Evolutionary conservation across 2,797 vertebrate species (phyloP).

Genomic region (Hylomyscus alleni): DNA sequence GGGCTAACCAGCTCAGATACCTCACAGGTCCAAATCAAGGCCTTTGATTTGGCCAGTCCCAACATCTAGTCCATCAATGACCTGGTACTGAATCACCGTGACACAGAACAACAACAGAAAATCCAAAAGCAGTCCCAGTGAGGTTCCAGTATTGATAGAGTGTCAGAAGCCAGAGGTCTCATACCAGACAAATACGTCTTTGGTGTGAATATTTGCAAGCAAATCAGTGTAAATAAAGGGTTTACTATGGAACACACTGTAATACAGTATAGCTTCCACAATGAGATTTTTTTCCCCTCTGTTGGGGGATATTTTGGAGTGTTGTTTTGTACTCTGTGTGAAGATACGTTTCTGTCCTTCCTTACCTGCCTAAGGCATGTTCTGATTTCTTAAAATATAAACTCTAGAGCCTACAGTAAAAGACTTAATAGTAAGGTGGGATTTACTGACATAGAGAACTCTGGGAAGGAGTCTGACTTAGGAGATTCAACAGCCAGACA

Average conservation of each 20-base stretch:
- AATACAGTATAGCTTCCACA: background rate
- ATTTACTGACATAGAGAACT: background rate
- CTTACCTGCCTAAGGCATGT: background rate
- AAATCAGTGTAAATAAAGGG: background rate
- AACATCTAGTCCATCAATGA: background rate
- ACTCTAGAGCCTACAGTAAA: background rate
- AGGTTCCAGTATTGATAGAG: background rate
- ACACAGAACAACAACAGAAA: background rate
- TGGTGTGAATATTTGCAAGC: background rate
- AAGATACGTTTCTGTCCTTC: background rate
- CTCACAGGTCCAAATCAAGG: too few relatives aligned
- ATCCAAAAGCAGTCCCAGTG: background rate
- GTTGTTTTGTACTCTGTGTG: background rate
- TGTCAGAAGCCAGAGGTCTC: background rate
- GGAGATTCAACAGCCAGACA: background rate
- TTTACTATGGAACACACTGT: background rate
- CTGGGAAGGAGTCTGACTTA: background rate
- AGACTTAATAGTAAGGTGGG: background rate
- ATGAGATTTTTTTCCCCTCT: background rate
- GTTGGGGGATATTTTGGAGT: background rate
- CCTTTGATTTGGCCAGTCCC: too few relatives aligned
- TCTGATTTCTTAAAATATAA: background rate
- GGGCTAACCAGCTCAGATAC: too few relatives aligned
- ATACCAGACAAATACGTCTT: background rate
- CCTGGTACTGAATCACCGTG: background rate